These are phyloP conservation scores for Protophormia terraenovae DNA, from an alignment of 2,888 invertebrate genomes.

Conservation along the genomic window DNA sequence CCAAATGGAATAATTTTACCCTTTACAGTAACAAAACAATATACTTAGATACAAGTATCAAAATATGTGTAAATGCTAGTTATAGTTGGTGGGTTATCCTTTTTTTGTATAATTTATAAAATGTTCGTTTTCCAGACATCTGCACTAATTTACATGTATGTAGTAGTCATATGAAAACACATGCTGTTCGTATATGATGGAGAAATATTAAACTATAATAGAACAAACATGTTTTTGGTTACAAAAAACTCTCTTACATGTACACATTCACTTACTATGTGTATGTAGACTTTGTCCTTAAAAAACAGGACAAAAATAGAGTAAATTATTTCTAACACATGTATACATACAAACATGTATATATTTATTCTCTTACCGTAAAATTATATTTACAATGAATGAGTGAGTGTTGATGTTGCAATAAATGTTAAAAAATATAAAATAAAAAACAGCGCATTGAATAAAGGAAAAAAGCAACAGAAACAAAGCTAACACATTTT, in stretches of 20 bases:
- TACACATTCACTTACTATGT: background rate
- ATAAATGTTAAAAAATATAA: background rate
- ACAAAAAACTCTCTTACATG: background rate
- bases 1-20: too few species aligned
- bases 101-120: constrained; percentile 25
- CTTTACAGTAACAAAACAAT: too few species aligned
- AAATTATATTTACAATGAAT: constrained; percentile 55
- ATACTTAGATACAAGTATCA: background rate
- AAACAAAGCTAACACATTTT: constrained; percentile 8
- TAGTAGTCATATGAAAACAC: background rate
- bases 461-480: background rate
- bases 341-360: background rate
- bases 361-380: constrained; percentile 16
- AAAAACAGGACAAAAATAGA: constrained; percentile 29
- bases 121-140: constrained; percentile 50
- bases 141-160: constrained; percentile 54
- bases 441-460: background rate
- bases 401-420: constrained; percentile 30
- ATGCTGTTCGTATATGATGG: background rate
- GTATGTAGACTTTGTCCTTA: constrained; percentile 16
- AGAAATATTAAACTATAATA: constrained; percentile 21
- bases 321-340: constrained; percentile 15
- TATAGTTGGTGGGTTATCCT: constrained; percentile 40
- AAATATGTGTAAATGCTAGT: background rate
- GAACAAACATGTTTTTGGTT: constrained; percentile 15